phyloP scores from a whole-genome alignment of 2,888 invertebrate species.

The Malacosoma neustria region DNA sequence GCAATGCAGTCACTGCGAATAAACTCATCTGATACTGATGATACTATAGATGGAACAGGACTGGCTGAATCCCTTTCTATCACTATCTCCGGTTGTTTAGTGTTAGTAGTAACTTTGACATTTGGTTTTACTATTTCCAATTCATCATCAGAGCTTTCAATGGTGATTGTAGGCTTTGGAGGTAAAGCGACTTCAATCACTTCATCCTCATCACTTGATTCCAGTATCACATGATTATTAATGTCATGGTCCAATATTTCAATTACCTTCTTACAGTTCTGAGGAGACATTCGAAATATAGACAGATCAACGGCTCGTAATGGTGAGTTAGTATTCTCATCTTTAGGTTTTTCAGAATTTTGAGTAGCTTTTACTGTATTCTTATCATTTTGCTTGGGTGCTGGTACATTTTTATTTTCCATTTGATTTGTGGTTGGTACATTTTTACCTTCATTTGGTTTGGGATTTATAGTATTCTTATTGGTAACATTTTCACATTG shows the following conservation, averaged over 20 bases:
- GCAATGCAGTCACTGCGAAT: constrained; percentile 65
- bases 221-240: constrained; percentile 31
- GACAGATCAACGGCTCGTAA: constrained; percentile 32
- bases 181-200: constrained; percentile 62
- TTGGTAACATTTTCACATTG: constrained; percentile 6
- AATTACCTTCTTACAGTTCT: constrained; percentile 39
- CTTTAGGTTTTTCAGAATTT: constrained; percentile 33
- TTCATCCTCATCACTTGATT: constrained; percentile 65
- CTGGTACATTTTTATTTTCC: constrained; percentile 16
- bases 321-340: constrained; percentile 27
- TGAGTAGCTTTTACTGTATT: constrained; percentile 5
- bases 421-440: constrained; percentile 5
- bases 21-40: constrained; percentile 67
- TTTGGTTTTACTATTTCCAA: constrained; percentile 25
- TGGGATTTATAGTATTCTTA: constrained; percentile 9
- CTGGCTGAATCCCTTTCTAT: constrained; percentile 47
- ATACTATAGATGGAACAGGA: constrained; percentile 63
- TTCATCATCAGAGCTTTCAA: constrained; percentile 67
- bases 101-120: constrained; percentile 17
- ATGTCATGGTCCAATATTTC: constrained; percentile 48
- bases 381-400: constrained; percentile 8
- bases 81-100: constrained; percentile 20
- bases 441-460: constrained; percentile 1
- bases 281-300: constrained; percentile 44
- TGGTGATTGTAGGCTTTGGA: constrained; percentile 61